Evolutionary conservation across 2,797 vertebrate genomes (phyloP).

Genomic region (Dendrocincla tyrannina): DNA sequence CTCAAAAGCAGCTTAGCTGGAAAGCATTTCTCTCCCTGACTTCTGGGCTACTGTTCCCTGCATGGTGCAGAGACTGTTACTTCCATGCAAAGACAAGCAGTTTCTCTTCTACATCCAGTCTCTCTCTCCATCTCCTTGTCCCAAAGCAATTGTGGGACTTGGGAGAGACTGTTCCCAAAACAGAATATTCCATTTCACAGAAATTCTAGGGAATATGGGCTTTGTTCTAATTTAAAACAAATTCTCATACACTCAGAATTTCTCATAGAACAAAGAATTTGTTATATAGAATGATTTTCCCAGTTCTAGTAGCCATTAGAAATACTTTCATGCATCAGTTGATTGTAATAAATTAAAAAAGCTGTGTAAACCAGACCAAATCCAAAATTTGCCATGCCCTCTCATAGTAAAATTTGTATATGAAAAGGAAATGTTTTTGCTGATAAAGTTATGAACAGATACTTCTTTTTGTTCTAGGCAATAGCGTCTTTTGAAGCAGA

Average conservation of each 20-base stretch:
- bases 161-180: background rate
- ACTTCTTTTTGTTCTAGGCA: slow-evolving; percentile 25
- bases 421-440: background rate
- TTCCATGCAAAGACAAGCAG: background rate
- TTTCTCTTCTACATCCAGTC: background rate
- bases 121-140: background rate
- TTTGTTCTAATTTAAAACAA: background rate
- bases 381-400: background rate
- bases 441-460: background rate
- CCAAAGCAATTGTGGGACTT: background rate
- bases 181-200: background rate
- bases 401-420: background rate
- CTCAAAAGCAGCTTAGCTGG: background rate
- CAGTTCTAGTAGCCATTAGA: background rate
- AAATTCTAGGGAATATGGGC: background rate
- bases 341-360: background rate
- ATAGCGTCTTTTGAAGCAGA: slow-evolving; percentile 43
- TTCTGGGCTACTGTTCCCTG: background rate
- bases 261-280: background rate
- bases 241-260: background rate
- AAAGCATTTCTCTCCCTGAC: background rate
- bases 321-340: background rate
- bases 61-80: background rate
- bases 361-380: background rate
- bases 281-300: background rate